phyloP scores from a whole-genome alignment of 2,113 vertebrate species.

The Scophthalmus maximus region DNA sequence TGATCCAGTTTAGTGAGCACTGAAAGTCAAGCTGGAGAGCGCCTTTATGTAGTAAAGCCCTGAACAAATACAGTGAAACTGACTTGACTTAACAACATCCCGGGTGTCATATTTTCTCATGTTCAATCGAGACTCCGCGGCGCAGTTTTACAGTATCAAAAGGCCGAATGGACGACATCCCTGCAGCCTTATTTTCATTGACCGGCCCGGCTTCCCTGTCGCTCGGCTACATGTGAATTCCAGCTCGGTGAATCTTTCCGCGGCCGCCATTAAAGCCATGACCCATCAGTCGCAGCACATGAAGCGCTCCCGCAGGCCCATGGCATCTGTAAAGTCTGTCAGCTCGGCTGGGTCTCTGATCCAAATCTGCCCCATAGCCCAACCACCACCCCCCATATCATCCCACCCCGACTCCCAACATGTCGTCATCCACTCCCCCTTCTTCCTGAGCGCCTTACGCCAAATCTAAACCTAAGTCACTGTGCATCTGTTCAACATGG shows the following conservation, averaged over 20 bases:
- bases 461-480: constrained; percentile 75
- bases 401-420: constrained; percentile 52
- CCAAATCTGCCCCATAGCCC: constrained; percentile 46
- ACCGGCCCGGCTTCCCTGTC: constrained; percentile 29
- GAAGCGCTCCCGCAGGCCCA: constrained; percentile 58
- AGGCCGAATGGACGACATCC: not conserved
- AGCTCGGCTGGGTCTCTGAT: constrained; percentile 45
- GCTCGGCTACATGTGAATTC: constrained; percentile 66
- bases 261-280: constrained; percentile 58
- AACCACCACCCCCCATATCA: constrained; percentile 22
- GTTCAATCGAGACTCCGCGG: not conserved
- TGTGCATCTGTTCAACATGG: constrained; percentile 81
- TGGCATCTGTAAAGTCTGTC: constrained; percentile 72
- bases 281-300: constrained; percentile 38
- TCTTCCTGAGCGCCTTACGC: constrained; percentile 57
- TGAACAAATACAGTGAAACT: constrained; percentile 1
- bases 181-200: not conserved
- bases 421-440: constrained; percentile 54
- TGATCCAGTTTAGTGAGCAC: constrained; percentile 2
- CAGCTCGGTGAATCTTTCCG: constrained; percentile 68
- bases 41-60: not conserved
- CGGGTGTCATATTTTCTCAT: constrained; percentile 6
- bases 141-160: not conserved
- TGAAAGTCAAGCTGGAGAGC: not conserved
- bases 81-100: not conserved